Evolutionary conservation across 2,888 invertebrate genomes (phyloP).

Genomic region (Ommatoiulus sabulosus): DNA sequence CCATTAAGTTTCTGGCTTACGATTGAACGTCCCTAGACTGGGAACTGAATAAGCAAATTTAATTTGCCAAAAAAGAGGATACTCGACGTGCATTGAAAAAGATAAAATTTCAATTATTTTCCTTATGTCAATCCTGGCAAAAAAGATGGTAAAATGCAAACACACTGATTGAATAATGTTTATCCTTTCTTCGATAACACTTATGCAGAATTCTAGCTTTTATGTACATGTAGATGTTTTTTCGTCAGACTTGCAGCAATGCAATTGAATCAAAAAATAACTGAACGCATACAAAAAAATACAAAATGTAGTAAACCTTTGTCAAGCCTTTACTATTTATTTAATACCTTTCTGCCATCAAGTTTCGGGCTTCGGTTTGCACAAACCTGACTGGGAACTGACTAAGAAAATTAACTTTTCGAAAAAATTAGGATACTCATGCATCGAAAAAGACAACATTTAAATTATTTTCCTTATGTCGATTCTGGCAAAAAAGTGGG

Average conservation of each 20-base stretch:
- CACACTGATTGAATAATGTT: background rate
- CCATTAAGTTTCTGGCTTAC: background rate
- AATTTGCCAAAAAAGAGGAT: background rate
- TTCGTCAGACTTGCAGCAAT: too few relatives aligned
- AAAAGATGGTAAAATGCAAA: background rate
- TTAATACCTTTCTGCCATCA: background rate
- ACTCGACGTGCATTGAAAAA: background rate
- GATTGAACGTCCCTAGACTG: background rate
- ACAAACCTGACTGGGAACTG: background rate
- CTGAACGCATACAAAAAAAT: too few relatives aligned
- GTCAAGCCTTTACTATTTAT: too few relatives aligned
- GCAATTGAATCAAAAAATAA: too few relatives aligned
- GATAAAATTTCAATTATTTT: constrained; percentile 12
- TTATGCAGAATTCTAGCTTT: too few relatives aligned
- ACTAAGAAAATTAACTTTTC: background rate
- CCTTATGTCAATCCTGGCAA: background rate
- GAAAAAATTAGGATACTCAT: background rate
- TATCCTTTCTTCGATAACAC: background rate
- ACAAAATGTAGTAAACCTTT: too few relatives aligned
- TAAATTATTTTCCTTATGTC: background rate
- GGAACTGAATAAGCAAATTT: background rate
- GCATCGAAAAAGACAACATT: background rate
- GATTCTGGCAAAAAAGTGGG: background rate
- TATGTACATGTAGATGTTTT: too few relatives aligned
- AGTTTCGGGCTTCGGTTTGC: background rate